Base-by-base conservation (phyloP, 2,113 vertebrate species). In the Ciconia boyciana region DNA sequence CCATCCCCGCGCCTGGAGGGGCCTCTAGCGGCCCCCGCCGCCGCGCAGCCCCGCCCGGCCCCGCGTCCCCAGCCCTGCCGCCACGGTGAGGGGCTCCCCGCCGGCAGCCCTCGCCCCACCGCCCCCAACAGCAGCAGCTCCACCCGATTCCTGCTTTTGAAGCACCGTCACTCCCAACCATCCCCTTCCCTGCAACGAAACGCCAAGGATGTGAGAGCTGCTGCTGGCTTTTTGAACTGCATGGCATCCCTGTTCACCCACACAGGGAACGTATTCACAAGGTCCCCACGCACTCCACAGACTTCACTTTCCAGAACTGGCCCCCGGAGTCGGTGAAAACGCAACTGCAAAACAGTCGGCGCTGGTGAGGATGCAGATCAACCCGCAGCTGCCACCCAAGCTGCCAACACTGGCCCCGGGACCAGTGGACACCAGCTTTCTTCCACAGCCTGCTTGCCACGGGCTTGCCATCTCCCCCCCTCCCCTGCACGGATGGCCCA, bases 221-320 rank as follows among this genome's bases (percentile, higher is more conserved):
- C 7, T 16, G 24, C 9, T 10, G 32, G 17, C 24, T 2, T 39
- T 32, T 22, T 1, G 41, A 20, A 2, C n/a, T 18, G 26, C 28
- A 0, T 1, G 10, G 8, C 64, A 3, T 0, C 28, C 54, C 0
- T 3, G 2, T 4, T 9, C 52, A 16, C 16, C 64, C 29, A 0
- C 0, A 2, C 34, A 5, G 13, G 9, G 16, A 32, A 2, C 8
- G 4, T 6, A 0, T 3, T 3, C 10, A 0, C 16, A 0, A 31
- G 6, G 8, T 3, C 6, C 36, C 66, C 11, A 8, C 2, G 3
- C 21, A 1, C 3, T 13, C 39, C 68, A 1, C 0, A 36, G 5
- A 5, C 36, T 52, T 13, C 6, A 0, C 74, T 17, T 13, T 31
- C 61, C 54, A 4, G 1, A 49, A 16, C 2, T 5, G 22, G 10